Percentiles rank a stretch among this genome's conserved stretches.
Conservation (phyloP, 2,113 vertebrate genomes). For the Otocyon megalotis region DNA sequence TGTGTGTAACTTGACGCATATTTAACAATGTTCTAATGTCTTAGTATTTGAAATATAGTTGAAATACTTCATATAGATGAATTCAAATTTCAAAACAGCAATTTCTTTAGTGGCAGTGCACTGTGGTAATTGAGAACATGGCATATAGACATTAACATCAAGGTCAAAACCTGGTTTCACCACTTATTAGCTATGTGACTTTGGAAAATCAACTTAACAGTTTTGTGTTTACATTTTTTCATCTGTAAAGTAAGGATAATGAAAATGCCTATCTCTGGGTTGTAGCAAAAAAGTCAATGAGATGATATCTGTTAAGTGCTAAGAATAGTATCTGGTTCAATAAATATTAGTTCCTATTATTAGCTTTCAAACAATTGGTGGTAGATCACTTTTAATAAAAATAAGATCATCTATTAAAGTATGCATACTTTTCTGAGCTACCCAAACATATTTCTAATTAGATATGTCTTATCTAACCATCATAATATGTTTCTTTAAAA, state of each 20-base stretch:
- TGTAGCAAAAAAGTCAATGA: not conserved
- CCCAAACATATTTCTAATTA: not conserved
- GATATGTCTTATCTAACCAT: not conserved
- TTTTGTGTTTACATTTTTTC: not conserved
- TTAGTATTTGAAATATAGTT: slow-evolving; percentile 23
- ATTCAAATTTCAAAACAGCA: not conserved
- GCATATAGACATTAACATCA: not conserved
- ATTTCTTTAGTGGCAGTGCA: not conserved
- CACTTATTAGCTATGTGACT: not conserved
- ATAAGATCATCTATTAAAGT: not conserved
- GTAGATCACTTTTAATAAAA: not conserved
- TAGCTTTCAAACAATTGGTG: not conserved
- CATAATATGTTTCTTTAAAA: not conserved
- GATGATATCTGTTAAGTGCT: not conserved
- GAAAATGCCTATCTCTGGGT: not conserved
- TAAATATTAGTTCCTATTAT: not conserved
- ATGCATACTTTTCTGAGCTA: not conserved
- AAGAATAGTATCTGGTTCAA: not conserved
- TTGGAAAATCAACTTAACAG: not conserved
- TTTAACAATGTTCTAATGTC: not conserved
- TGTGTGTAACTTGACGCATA: not conserved
- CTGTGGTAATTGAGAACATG: not conserved
- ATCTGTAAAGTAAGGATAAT: not conserved
- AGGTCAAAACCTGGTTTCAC: not conserved
- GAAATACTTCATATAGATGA: not conserved